Evolutionary conservation across 2,888 invertebrate genomes (phyloP), one percentile per base, ranked within the genome.

Genomic region (Ichneumon xanthorius): DNA sequence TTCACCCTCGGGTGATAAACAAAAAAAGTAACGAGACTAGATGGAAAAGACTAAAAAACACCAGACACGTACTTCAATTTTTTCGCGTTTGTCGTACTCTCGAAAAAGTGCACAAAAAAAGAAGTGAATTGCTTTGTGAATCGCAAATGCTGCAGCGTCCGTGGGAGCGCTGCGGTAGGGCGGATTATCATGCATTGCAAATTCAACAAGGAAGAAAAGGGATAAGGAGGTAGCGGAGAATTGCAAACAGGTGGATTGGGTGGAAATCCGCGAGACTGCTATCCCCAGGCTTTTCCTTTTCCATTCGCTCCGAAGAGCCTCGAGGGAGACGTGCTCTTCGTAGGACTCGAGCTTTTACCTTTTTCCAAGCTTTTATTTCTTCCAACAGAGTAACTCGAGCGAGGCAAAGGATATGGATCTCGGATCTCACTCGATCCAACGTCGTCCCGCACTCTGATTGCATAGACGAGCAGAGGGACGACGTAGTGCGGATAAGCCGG

Each of bases 181-280:
- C 2, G n/a, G 33, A 63, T 63, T 63, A 16, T 63, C 14, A 16
- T 61, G 16, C 19, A 7, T 37, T n/a, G 37, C 7, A 76, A 50
- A 76, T 65, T 37, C 22, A 16, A 7, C 40, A 4, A 6, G 37
- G 26, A 14, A 7, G 65, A 53, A 50, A 19, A 6, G 19, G 26
- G 65, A 22, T 14, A 53, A 6, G 9, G 4, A 53, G 14, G 48
- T 14, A 63, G 19, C 6, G 4, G 19, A 48, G 67, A 77, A 67
- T 77, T 37, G 77, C 77, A 77, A 77, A 55, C 67, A 77, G 67
- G 67, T 77, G 67, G 77, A 67, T 40, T 37, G 65, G 26, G 22
- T 26, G 67, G 19, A 76, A 37, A 76, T 76, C 76, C 76, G 65
- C 26, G 53, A 53, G 53, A 65, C 53, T 16, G 16, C 33, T 33